phyloP scores from a whole-genome alignment of 2,888 invertebrate species.

The Aricia artaxerxes region DNA sequence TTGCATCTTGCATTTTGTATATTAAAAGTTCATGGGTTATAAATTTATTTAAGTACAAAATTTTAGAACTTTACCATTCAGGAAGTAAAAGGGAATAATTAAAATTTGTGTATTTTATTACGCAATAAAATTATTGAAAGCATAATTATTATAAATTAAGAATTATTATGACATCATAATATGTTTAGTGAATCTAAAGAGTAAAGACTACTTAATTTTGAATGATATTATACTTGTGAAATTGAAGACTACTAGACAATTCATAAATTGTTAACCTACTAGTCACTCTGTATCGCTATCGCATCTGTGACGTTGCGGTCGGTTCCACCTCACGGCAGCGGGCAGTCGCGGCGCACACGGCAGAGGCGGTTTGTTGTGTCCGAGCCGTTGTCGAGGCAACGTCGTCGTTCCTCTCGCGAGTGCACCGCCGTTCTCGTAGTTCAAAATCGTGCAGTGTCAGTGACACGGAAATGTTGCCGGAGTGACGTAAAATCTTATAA shows the following conservation, averaged over 20 bases:
- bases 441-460: slow-evolving; percentile 62
- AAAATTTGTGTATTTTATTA: too few species aligned
- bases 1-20: too few species aligned
- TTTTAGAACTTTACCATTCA: too few species aligned
- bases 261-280: background rate
- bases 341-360: slow-evolving; percentile 45
- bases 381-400: slow-evolving; percentile 72
- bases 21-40: too few species aligned
- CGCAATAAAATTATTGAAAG: too few species aligned
- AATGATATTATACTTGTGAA: background rate
- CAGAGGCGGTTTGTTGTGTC: slow-evolving; percentile 67
- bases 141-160: too few species aligned
- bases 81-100: too few species aligned
- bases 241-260: slow-evolving; percentile 1
- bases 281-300: slow-evolving; percentile 40
- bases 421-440: slow-evolving; percentile 49
- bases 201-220: too few species aligned
- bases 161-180: too few species aligned
- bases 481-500: slow-evolving; percentile 58
- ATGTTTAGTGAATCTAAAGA: too few species aligned
- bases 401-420: slow-evolving; percentile 51
- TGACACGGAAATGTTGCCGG: slow-evolving; percentile 64
- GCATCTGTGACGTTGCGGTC: slow-evolving; percentile 59
- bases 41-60: too few species aligned
- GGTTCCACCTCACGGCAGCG: slow-evolving; percentile 51